A percentile compares a stretch with the other conserved stretches of the same genome.
phyloP scores from a whole-genome alignment of 2,113 vertebrate genomes.

The Pollimyrus isidori region DNA sequence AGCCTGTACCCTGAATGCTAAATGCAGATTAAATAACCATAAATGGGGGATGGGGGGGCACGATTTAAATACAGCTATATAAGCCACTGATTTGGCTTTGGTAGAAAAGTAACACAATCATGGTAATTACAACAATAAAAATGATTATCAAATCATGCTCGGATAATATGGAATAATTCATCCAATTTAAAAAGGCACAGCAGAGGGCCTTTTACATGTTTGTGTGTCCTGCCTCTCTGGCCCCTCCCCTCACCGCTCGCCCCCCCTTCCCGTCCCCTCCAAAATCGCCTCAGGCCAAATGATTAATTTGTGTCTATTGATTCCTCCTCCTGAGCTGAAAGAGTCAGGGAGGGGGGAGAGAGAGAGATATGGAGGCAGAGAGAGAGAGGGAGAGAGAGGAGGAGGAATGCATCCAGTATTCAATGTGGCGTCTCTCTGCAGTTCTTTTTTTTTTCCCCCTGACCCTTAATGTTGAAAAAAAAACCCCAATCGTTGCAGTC shows the following conservation, averaged over 20 bases:
- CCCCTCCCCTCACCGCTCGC: conserved; percentile 1
- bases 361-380: conserved; percentile 30
- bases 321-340: conserved; percentile 43
- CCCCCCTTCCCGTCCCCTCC: conserved; percentile 15
- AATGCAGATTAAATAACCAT: neutral
- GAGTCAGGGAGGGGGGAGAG: conserved; percentile 39
- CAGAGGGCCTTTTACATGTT: conserved; percentile 29
- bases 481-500: conserved; percentile 44
- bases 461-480: conserved; percentile 40
- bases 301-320: conserved; percentile 60
- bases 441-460: conserved; percentile 39
- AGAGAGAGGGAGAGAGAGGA: conserved; percentile 26
- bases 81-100: neutral
- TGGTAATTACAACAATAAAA: neutral
- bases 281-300: conserved; percentile 45
- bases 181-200: conserved; percentile 21
- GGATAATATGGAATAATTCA: neutral
- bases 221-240: conserved; percentile 21
- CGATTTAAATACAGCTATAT: neutral
- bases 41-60: neutral
- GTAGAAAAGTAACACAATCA: neutral
- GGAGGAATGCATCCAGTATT: conserved; percentile 53
- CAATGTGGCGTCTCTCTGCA: conserved; percentile 55
- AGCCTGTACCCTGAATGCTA: neutral
- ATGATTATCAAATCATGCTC: conserved; percentile 10